Evolutionary conservation across 2,113 vertebrate genomes (phyloP), one percentile per base, ranked within the genome.

Genomic region (Gallinago undulata): DNA sequence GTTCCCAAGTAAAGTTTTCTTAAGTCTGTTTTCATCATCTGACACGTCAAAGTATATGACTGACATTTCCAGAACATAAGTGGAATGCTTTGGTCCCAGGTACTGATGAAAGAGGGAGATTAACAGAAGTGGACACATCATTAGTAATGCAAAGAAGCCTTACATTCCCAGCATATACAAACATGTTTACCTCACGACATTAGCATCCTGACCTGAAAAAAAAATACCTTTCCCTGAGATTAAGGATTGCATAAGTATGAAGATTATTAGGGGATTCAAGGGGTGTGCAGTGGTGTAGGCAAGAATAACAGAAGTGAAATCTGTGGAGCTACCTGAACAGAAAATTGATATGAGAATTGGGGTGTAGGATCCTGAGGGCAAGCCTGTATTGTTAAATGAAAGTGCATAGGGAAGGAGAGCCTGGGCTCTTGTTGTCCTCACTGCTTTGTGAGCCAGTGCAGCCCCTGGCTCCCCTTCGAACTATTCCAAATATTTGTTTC

Each of bases 401-500:
- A 30, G 16, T 6, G 31, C 0, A 0, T 10, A 41, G 9, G 33
- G 41, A 87, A 39, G 19, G 33, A 77, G 35, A 83, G n/a, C 59
- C 45, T 45, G 57, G 18, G 21, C 41, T 72, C 30, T 45, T 6
- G 0, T 37, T 60, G 39, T 94, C 74, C 73, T 30, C 0, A 0
- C 35, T 78, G 69, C 66, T 82, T 60, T 76, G 33, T 2, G 5
- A 91, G 73, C 27, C 55, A 79, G 43, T 31, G 84, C 67, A 74
- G 31, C 55, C 77, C 24, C 77, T 68, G 48, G 30, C 53, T 93
- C 45, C 31, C 30, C 67, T 89, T 89, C 0, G 0, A 95, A 95
- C 53, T 95, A 96, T 91, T 92, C 66, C 89, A 95, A 89, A 78
- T 96, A 93, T 96, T 93, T 93, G 35, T 91, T 95, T 96, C 81